These are phyloP conservation scores for Apamea anceps DNA, from an alignment of 2,888 invertebrate genomes.

Conservation along the genomic window DNA sequence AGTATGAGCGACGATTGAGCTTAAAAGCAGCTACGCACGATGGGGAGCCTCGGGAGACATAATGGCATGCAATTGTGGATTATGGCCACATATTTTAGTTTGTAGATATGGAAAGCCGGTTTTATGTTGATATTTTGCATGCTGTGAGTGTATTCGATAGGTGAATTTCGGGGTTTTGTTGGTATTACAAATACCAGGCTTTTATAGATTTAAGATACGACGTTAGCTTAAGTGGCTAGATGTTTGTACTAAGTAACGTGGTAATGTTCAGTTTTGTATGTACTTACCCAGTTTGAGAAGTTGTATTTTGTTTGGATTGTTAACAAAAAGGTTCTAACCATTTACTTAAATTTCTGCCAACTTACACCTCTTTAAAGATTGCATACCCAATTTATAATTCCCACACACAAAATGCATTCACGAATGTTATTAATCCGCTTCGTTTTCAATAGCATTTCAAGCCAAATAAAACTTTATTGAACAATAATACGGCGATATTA, in stretches of 20 bases:
- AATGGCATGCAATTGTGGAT: conserved; percentile 59
- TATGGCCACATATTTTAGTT: conserved; percentile 48
- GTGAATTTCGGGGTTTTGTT: not conserved
- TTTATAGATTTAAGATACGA: not conserved
- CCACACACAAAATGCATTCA: conserved; percentile 3
- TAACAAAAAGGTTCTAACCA: not conserved
- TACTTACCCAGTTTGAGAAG: not conserved
- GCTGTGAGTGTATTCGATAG: not conserved
- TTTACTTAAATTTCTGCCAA: not conserved
- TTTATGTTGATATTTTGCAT: conserved; percentile 27
- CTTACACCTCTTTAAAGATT: not conserved
- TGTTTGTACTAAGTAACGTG: not conserved
- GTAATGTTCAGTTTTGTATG: not conserved
- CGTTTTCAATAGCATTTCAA: conserved; percentile 34
- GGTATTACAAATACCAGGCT: not conserved
- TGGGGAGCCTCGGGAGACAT: conserved; percentile 50
- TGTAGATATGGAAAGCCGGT: conserved; percentile 11
- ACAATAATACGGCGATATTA: conserved; percentile 58
- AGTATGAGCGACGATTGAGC: conserved; percentile 69
- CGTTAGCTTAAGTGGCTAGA: not conserved
- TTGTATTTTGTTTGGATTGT: not conserved
- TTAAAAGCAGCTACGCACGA: conserved; percentile 78
- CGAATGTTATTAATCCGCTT: conserved; percentile 17
- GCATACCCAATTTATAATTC: not conserved
- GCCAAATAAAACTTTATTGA: conserved; percentile 49